Evolutionary conservation across 1,140 invertebrate genomes (phyloP).

Genomic region (Anastrepha ludens): DNA sequence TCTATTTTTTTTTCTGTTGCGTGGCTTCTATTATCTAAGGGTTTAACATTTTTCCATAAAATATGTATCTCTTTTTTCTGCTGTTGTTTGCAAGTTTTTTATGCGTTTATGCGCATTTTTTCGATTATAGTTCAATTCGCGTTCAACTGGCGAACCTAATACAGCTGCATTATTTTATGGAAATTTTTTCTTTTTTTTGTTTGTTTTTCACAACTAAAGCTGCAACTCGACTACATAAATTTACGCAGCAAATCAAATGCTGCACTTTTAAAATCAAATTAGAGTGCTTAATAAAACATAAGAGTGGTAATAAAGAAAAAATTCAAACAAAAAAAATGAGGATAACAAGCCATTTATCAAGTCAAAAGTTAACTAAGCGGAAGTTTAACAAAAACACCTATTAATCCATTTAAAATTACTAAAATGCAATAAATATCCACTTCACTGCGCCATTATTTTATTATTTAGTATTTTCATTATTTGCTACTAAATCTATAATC

Average conservation of each 20-base stretch:
- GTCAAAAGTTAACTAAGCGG: conserved; percentile 13
- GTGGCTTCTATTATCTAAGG: no score
- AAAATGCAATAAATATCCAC: conserved; percentile 35
- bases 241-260: background rate
- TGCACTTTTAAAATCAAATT: conserved; percentile 22
- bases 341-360: conserved; percentile 6
- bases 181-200: background rate
- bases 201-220: background rate
- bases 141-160: background rate
- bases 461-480: background rate
- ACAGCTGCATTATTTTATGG: background rate
- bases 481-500: background rate
- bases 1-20: no score
- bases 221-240: background rate
- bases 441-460: background rate
- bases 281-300: background rate
- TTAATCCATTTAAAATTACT: conserved; percentile 31
- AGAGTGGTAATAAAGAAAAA: background rate
- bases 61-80: no score
- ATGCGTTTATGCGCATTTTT: background rate
- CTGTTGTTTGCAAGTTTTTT: background rate
- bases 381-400: conserved; percentile 1
- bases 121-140: background rate
- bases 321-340: background rate
- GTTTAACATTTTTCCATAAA: no score